These are phyloP conservation scores for Microctenopoma stevenorrisi DNA, from an alignment of 2,797 vertebrate species.

Conservation along the genomic window DNA sequence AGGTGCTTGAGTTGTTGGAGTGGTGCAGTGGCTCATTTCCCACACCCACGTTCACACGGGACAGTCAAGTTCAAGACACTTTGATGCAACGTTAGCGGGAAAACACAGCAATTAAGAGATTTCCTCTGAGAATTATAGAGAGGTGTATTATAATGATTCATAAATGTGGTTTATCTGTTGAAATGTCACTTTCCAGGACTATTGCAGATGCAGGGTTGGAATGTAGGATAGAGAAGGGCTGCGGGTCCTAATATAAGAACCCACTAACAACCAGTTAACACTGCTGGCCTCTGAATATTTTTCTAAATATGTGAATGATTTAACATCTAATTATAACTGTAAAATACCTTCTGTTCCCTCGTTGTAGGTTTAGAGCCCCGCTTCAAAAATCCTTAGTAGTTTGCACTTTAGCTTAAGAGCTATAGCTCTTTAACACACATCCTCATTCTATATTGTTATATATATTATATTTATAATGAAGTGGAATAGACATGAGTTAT, in stretches of 20 bases:
- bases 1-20: constrained; percentile 58
- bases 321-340: constrained; percentile 36
- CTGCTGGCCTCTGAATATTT: constrained; percentile 43
- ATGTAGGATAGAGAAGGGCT: constrained; percentile 66
- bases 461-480: too few relatives aligned
- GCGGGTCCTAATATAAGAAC: constrained; percentile 58
- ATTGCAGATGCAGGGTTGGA: constrained; percentile 39
- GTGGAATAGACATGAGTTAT: too few relatives aligned
- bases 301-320: constrained; percentile 26
- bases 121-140: not conserved
- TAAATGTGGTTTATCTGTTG: constrained; percentile 40
- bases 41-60: constrained; percentile 14
- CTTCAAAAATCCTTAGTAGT: not conserved
- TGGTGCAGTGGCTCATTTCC: constrained; percentile 27
- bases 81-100: constrained; percentile 8
- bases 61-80: constrained; percentile 2
- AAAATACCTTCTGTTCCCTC: too few relatives aligned
- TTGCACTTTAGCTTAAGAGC: not conserved
- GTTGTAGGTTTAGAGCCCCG: not conserved
- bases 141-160: constrained; percentile 44
- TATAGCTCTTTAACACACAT: too few relatives aligned
- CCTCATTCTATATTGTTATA: too few relatives aligned
- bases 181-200: constrained; percentile 34
- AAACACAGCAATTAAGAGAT: not conserved
- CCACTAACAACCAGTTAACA: constrained; percentile 63